These are phyloP conservation scores for Campoletis raptor DNA, from an alignment of 2,888 invertebrate species.

Conservation along the genomic window DNA sequence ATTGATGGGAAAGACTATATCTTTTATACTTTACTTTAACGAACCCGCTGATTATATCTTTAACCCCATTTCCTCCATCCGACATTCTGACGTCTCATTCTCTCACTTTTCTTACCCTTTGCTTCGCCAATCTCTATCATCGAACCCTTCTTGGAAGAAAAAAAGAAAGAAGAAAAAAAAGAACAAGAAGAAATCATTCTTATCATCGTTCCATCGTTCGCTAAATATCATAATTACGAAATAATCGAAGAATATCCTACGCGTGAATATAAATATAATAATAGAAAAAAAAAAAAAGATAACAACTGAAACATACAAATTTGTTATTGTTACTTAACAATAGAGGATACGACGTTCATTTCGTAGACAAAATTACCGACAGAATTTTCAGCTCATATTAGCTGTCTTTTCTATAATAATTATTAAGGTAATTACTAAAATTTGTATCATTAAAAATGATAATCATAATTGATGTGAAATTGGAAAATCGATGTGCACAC, in stretches of 20 bases:
- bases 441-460: neutral
- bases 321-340: neutral
- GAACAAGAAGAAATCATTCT: neutral
- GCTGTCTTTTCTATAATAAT: no score
- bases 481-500: neutral
- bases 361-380: no score
- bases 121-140: neutral
- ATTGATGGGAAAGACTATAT: slow-evolving; percentile 1
- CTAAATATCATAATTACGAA: neutral
- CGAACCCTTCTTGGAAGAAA: neutral
- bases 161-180: neutral
- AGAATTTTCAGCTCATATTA: no score
- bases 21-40: slow-evolving; percentile 5
- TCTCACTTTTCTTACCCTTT: neutral
- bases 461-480: neutral
- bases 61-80: slow-evolving; percentile 5
- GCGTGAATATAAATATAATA: neutral
- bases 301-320: neutral
- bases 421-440: no score
- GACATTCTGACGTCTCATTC: neutral
- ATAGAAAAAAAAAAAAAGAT: neutral
- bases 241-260: neutral
- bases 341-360: no score
- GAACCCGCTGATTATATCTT: slow-evolving; percentile 4
- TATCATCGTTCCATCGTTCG: neutral